phyloP scores from a whole-genome alignment of 2,113 vertebrate species.

The Pheucticus melanocephalus region DNA sequence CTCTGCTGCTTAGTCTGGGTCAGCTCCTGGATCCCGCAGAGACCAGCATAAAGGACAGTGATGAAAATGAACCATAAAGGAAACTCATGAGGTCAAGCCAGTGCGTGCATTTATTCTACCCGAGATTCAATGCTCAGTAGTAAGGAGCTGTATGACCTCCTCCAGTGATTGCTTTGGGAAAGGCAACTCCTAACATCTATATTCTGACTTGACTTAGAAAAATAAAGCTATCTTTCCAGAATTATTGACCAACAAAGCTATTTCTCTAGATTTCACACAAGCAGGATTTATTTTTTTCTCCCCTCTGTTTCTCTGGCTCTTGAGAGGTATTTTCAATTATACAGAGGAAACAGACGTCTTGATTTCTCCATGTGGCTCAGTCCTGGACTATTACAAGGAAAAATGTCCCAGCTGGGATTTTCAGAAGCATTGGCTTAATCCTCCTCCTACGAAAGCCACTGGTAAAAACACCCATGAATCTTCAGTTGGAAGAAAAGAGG shows the following conservation, averaged over 20 bases:
- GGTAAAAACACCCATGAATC: neutral
- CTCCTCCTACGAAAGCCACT: neutral
- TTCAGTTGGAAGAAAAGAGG: neutral
- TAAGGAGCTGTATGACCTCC: neutral
- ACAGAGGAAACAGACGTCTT: neutral
- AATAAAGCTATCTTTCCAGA: neutral
- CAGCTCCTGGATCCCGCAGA: neutral
- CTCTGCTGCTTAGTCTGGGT: neutral
- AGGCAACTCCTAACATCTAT: neutral
- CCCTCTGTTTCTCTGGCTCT: neutral
- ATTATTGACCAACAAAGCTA: neutral
- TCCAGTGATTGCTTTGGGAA: neutral
- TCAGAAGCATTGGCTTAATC: neutral
- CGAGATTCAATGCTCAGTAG: rapidly evolving
- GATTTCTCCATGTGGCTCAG: neutral
- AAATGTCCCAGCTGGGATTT: neutral
- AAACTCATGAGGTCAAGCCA: slow-evolving; percentile 15
- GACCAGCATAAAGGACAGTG: slow-evolving; percentile 37
- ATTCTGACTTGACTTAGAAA: neutral
- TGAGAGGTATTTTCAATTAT: neutral
- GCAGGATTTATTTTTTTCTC: neutral
- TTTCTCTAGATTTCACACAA: neutral
- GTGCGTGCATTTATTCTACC: neutral
- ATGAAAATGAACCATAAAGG: slow-evolving; percentile 61
- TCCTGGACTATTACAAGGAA: neutral